These are phyloP conservation scores for Tethea ocularis DNA, from an alignment of 2,888 invertebrate genomes.

Conservation along the genomic window DNA sequence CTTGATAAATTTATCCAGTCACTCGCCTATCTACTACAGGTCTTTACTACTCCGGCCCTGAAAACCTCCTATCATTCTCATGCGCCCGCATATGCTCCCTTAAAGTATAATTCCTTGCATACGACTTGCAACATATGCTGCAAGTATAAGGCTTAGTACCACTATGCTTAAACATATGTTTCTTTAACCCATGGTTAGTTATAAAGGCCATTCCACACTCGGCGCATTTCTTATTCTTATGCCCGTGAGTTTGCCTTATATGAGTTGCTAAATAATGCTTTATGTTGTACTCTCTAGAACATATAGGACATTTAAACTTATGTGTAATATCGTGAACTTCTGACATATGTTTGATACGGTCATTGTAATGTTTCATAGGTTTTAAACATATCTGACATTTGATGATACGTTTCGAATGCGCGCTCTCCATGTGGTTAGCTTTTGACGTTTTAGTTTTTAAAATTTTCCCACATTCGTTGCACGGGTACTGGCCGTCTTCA, in stretches of 20 bases:
- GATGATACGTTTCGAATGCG: constrained; percentile 63
- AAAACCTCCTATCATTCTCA: constrained; percentile 25
- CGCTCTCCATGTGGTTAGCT: constrained; percentile 68
- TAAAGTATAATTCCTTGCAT: constrained; percentile 54
- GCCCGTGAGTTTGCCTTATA: constrained; percentile 70
- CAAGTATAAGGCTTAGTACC: constrained; percentile 68
- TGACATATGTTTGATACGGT: constrained; percentile 74
- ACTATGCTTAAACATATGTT: constrained; percentile 73
- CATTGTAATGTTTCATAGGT: constrained; percentile 75
- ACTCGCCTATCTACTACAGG: no score
- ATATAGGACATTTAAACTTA: constrained; percentile 65
- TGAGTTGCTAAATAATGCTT: constrained; percentile 75
- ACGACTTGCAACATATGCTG: constrained; percentile 60
- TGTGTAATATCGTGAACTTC: constrained; percentile 68
- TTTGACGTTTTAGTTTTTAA: constrained; percentile 64
- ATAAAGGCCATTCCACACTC: constrained; percentile 79
- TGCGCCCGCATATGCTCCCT: constrained; percentile 57
- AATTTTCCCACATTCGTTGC: constrained; percentile 61
- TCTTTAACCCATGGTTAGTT: constrained; percentile 73
- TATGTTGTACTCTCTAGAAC: constrained; percentile 63
- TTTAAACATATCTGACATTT: constrained; percentile 70
- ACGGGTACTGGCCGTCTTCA: constrained; percentile 68
- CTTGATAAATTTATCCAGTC: no score
- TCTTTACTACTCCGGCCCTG: neutral
- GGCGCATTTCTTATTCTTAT: constrained; percentile 72